Percentiles rank a stretch among this genome's conserved stretches.
phyloP scores from a whole-genome alignment of 1,140 invertebrate genomes.

The Agrypnia vestita region DNA sequence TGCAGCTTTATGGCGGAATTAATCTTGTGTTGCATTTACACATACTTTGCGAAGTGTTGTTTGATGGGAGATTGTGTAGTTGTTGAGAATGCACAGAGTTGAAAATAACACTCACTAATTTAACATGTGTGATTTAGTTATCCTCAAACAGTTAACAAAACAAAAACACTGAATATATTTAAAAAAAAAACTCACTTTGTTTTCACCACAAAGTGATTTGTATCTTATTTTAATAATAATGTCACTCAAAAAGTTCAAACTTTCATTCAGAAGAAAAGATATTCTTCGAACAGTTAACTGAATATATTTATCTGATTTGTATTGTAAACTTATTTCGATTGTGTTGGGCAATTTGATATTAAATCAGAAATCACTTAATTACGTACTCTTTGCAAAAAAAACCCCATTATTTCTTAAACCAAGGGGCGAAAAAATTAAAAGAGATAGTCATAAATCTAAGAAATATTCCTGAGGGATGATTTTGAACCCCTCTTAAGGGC shows the following conservation, averaged over 20 bases:
- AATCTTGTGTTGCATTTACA: conserved; percentile 43
- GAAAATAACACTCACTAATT: neutral
- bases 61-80: conserved; percentile 4
- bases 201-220: too few relatives aligned
- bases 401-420: neutral
- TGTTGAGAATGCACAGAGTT: neutral
- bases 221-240: too few relatives aligned
- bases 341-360: too few relatives aligned
- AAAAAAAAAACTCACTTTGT: too few relatives aligned
- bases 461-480: conserved; percentile 27
- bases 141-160: too few relatives aligned
- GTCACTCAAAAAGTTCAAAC: too few relatives aligned
- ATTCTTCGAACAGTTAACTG: too few relatives aligned
- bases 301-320: too few relatives aligned
- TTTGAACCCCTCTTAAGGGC: conserved; percentile 8
- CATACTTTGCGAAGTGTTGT: conserved; percentile 25
- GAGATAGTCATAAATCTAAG: conserved; percentile 26
- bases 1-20: conserved; percentile 39
- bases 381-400: neutral
- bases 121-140: neutral
- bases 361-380: too few relatives aligned
- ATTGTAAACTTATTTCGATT: too few relatives aligned
- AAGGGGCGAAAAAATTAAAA: neutral
- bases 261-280: too few relatives aligned
- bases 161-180: too few relatives aligned